phyloP scores from a whole-genome alignment of 2,113 vertebrate species.

The Alligator sinensis region DNA sequence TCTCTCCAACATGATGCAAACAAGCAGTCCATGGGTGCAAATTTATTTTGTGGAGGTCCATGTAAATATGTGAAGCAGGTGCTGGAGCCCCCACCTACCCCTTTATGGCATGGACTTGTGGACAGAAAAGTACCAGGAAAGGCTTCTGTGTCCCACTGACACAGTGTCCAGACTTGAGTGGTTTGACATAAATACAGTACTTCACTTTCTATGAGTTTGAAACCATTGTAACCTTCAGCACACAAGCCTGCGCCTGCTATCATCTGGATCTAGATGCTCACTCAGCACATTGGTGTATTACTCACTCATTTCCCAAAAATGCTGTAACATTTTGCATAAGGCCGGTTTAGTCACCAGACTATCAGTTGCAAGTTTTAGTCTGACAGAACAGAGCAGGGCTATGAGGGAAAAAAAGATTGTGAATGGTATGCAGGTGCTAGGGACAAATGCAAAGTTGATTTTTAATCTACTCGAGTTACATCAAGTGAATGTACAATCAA shows the following conservation, averaged over 20 bases:
- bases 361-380: not conserved
- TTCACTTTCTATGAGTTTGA: not conserved
- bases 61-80: not conserved
- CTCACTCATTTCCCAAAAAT: not conserved
- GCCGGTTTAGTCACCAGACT: not conserved
- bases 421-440: no score
- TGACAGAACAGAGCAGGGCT: no score
- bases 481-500: no score
- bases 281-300: not conserved
- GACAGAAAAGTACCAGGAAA: not conserved
- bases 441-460: no score
- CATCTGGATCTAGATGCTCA: not conserved
- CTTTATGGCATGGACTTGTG: not conserved
- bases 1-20: not conserved
- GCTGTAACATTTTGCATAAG: not conserved
- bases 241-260: not conserved
- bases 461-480: no score
- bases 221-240: not conserved
- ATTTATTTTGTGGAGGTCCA: not conserved
- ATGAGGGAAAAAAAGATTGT: no score
- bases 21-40: not conserved
- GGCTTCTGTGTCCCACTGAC: not conserved
- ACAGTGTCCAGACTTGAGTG: not conserved
- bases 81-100: not conserved
- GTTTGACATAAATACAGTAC: not conserved